phyloP scores from a whole-genome alignment of 2,888 invertebrate genomes.

The Rhodophaea formosa region DNA sequence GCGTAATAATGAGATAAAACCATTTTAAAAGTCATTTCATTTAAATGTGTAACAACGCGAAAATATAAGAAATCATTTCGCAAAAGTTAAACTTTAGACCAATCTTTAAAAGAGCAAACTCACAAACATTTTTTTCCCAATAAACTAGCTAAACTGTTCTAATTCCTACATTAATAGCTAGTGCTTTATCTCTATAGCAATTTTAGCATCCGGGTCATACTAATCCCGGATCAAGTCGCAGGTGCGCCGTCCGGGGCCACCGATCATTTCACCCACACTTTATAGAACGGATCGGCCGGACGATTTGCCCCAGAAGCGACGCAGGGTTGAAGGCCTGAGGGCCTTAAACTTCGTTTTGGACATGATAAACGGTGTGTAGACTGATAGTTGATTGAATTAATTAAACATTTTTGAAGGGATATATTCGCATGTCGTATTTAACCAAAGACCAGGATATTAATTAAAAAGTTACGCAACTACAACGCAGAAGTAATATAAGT shows the following conservation, averaged over 20 bases:
- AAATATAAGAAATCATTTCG: no score
- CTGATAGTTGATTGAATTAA: constrained; percentile 7
- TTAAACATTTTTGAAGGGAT: neutral
- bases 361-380: constrained; percentile 30
- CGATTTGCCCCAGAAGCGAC: constrained; percentile 20
- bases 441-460: no score
- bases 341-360: constrained; percentile 32
- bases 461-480: no score
- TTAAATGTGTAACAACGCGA: no score
- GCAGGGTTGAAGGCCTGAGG: constrained; percentile 37
- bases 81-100: no score
- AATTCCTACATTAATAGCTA: constrained; percentile 56
- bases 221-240: constrained; percentile 61
- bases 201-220: constrained; percentile 45
- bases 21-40: no score
- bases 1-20: no score
- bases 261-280: constrained; percentile 52
- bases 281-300: constrained; percentile 40
- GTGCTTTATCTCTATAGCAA: constrained; percentile 61
- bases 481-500: no score
- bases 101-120: no score
- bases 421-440: no score
- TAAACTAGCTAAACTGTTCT: constrained; percentile 21
- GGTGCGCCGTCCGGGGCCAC: constrained; percentile 49
- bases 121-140: no score